phyloP scores from a whole-genome alignment of 2,888 invertebrate genomes.

The Drosophila formosana region DNA sequence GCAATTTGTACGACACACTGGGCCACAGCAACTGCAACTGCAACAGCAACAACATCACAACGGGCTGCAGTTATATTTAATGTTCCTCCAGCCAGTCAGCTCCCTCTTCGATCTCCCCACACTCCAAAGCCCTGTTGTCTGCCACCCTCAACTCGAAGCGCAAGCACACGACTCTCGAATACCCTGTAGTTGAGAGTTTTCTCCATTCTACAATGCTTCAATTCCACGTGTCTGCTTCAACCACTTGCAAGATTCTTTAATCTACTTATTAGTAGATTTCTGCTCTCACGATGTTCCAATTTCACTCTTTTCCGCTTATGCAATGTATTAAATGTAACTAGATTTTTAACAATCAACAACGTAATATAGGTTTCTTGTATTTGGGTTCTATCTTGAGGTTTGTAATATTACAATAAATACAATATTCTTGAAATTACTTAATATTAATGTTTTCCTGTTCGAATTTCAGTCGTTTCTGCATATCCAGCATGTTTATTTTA shows the following conservation, averaged over 20 bases:
- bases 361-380: too few species aligned
- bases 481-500: too few species aligned
- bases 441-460: background rate
- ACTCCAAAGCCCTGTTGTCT: background rate
- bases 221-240: too few species aligned
- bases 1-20: conserved; percentile 73
- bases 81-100: background rate
- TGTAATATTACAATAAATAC: too few species aligned
- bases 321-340: too few species aligned
- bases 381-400: too few species aligned
- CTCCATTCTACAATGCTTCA: too few species aligned
- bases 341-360: background rate
- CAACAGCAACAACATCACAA: background rate
- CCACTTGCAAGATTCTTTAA: too few species aligned
- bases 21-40: conserved; percentile 30
- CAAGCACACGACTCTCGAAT: background rate
- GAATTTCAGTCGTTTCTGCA: background rate
- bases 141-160: background rate
- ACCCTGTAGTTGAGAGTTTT: conserved; percentile 1
- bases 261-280: too few species aligned
- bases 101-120: background rate
- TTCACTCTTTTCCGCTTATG: background rate
- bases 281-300: background rate
- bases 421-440: too few species aligned
- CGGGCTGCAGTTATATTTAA: conserved; percentile 22